Evolutionary conservation across 2,113 vertebrate species (phyloP), one percentile per base, ranked within the genome.

Genomic region (Solea solea): DNA sequence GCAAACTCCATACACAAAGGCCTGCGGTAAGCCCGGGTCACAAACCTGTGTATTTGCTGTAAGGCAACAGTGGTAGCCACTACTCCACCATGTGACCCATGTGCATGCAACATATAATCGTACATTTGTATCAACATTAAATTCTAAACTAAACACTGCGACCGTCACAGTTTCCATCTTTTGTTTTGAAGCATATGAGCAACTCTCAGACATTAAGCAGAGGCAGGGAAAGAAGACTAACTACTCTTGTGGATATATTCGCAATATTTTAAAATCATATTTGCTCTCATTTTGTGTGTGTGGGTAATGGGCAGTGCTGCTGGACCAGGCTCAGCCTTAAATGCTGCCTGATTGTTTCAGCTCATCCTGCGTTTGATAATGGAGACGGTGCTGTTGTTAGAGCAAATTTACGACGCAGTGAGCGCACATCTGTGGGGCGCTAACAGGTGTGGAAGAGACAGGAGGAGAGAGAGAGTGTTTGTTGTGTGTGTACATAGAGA

Each of bases 381-480:
- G 82, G 78, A 73, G 75, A 83, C 15, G 58, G 41, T 91, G 92
- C 89, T 95, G 94, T 93, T 93, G 95, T 79, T 73, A 12, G 50
- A 80, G 78, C 70, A 70, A 65, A 70, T 28, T 28, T 21, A 54
- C 56, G 3, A 53, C 46, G 8, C 81, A 49, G 76, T 69, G 56
- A 72, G 72, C 88, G 88, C 86, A 93, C 89, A 94, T 95, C 95
- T 95, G 92, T 93, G 92, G 91, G 92, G 74, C 88, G 83, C 89
- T 91, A 95, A 95, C 95, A 98, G 96, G 96, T 98, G 96, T 93
- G 95, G 94, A 89, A 90, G 87, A 94, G 72, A 84, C n/a, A n/a
- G 1, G 4, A 25, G 52, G 28, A 15, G 9, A 5, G 93, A 87
- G 67, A 90, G 80, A 77, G 90, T 21, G 21, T 21, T 21, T 21